These are phyloP conservation scores for Diachasmimorpha longicaudata DNA, from an alignment of 1,140 invertebrate genomes.

Conservation along the genomic window DNA sequence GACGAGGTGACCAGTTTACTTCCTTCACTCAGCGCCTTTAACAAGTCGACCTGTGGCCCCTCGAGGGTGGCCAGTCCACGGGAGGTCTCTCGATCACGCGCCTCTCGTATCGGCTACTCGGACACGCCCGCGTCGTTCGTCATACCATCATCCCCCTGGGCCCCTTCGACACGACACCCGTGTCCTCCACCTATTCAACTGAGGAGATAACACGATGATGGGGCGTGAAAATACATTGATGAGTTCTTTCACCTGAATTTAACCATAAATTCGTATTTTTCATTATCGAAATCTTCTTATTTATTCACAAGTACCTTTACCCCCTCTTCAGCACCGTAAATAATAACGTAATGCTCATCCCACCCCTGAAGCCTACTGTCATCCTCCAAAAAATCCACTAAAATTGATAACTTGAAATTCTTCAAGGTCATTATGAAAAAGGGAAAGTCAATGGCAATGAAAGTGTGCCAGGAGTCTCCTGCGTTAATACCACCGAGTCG, in stretches of 20 bases:
- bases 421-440: neutral
- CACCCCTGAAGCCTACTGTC: no score
- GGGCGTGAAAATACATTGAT: neutral
- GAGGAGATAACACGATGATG: neutral
- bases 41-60: constrained; percentile 40
- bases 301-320: no score
- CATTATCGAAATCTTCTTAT: no score
- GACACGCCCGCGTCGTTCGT: constrained; percentile 35
- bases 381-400: no score
- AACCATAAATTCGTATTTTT: no score
- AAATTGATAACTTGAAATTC: neutral
- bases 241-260: neutral
- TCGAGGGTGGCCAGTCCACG: constrained; percentile 37
- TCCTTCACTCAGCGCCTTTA: constrained; percentile 31
- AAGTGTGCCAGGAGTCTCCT: constrained; percentile 13
- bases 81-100: constrained; percentile 43
- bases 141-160: constrained; percentile 31
- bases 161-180: neutral
- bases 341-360: no score
- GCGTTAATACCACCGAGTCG: neutral
- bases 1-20: constrained; percentile 25
- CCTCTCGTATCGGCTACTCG: constrained; percentile 31
- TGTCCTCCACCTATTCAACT: neutral
- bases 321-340: no score
- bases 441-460: neutral